Base-by-base conservation (phyloP, 2,113 vertebrate species). In the Psettodes erumei region DNA sequence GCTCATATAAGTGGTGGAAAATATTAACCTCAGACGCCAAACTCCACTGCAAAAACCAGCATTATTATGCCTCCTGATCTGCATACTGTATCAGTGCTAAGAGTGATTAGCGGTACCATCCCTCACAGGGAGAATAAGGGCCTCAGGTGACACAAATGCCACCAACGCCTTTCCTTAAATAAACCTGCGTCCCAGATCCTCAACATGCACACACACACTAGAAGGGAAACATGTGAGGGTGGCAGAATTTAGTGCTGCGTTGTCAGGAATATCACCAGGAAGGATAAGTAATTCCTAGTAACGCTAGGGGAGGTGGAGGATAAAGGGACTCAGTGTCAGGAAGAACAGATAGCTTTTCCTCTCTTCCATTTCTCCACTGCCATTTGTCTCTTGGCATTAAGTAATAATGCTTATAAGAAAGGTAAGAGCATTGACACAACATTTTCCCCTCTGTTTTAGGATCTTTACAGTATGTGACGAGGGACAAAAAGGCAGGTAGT, bases 81-180 rank as follows among this genome's bases (percentile, higher is more conserved):
- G 80, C 81, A 78, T 83, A 60, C 37, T 72, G 42, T 53, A 80
- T 75, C 73, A 66, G 59, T 74, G 76, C 82, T 64, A 53, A 67
- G 77, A 84, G 81, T 88, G 86, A 92, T 89, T 85, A 89, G 85
- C 59, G 75, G 62, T 50, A 40, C 74, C 70, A 72, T 88, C 72
- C 82, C 74, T 89, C 86, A 78, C 43, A 32, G 37, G 55, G 37
- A 71, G 81, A 82, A 80, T 63, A 77, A 67, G 66, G 79, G 88
- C 85, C 90, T 86, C 77, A 83, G 86, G 91, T 91, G 86, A 81
- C 85, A 90, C 71, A 84, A 89, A 88, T 88, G 82, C 88, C 88
- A 90, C 90, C 91, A 83, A 87, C 84, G 84, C 72, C 81, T 90
- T 91, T 87, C 91, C 70, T 90, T 91, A 92, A 92, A 91, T 92